Evolutionary conservation across 64 coral and sea anemone genomes (phyloP), one percentile per base, ranked within the genome.

Genomic region (Acropora yongei): DNA sequence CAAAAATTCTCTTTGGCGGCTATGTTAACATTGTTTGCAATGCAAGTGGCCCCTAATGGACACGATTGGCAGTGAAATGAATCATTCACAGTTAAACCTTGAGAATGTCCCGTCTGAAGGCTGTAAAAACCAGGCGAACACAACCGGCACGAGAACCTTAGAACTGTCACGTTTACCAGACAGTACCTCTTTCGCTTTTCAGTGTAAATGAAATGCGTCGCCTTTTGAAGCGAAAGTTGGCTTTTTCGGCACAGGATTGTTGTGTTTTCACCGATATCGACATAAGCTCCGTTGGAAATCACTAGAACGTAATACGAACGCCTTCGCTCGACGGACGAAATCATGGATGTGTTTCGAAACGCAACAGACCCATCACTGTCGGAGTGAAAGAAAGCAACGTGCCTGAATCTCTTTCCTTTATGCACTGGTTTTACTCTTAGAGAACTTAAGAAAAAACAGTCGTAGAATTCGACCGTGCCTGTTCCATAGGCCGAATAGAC

Each of bases 31-130:
- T 85, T 12, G 65, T 85, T 72, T 71, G 6, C 18, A 18, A 50
- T 69, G 72, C 94, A 95, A 5, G 10, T 83, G n/a, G 83, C 94
- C 19, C 94, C 94, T 72, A 82, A 95, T 1, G 94, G 94, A 78
- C 94, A 95, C 0, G 47, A 41, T 18, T 88, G 42, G 49, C 94
- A 95, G 1, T 11, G 20, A 19, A 88, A 51, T 1, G 39, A 30
- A 20, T 66, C 73, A 46, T 76, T 71, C 8, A 71, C 79, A 40
- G 30, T 8, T 1, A 84, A n/a, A 30, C 94, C 94, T 43, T 14
- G 3, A 0, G 83, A 91, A 1, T 43, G 30, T 41, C 94, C 94
- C 1, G 77, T 92, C 55, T 92, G 49, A 53, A 95, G 89, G 65
- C 94, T 95, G 55, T 95, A 95, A 57, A 78, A 82, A 2, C 89